These are phyloP conservation scores for Atrina japonica DNA, from an alignment of 2,888 invertebrate species.

Conservation along the genomic window DNA sequence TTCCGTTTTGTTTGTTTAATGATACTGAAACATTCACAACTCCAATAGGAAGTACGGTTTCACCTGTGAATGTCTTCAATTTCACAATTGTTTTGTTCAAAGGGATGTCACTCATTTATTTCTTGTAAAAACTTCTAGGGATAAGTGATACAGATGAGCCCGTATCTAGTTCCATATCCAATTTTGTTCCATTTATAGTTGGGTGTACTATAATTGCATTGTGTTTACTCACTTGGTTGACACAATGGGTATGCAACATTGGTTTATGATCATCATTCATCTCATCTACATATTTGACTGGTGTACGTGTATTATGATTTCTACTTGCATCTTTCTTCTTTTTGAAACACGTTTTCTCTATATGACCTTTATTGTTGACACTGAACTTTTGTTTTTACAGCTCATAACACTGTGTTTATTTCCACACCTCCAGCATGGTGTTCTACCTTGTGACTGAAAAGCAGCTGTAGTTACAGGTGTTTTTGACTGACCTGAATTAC, in stretches of 20 bases:
- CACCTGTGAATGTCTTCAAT: slow-evolving; percentile 15
- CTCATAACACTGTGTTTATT: background rate
- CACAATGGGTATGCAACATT: slow-evolving; percentile 2
- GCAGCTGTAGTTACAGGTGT: too few relatives aligned
- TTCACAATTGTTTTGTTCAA: background rate
- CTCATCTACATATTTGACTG: background rate
- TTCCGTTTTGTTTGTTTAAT: background rate
- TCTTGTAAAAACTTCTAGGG: background rate
- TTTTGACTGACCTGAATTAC: too few relatives aligned
- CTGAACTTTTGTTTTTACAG: slow-evolving; percentile 1
- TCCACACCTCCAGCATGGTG: background rate
- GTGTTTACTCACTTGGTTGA: slow-evolving; percentile 2
- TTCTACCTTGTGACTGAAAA: background rate
- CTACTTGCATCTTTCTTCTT: background rate
- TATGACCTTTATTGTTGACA: slow-evolving; percentile 13
- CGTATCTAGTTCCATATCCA: slow-evolving; percentile 7
- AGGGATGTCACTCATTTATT: slow-evolving; percentile 7
- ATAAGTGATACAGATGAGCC: slow-evolving; percentile 5
- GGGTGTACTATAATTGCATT: background rate
- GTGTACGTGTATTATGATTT: background rate
- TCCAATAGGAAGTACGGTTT: slow-evolving; percentile 1
- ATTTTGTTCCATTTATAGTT: background rate
- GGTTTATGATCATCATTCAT: slow-evolving; percentile 1
- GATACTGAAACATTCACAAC: background rate
- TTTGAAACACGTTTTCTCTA: slow-evolving; percentile 1